Percentiles rank a stretch among this genome's conserved stretches.
phyloP scores from a whole-genome alignment of 2,888 invertebrate genomes.

The Luperina nickerlii region DNA sequence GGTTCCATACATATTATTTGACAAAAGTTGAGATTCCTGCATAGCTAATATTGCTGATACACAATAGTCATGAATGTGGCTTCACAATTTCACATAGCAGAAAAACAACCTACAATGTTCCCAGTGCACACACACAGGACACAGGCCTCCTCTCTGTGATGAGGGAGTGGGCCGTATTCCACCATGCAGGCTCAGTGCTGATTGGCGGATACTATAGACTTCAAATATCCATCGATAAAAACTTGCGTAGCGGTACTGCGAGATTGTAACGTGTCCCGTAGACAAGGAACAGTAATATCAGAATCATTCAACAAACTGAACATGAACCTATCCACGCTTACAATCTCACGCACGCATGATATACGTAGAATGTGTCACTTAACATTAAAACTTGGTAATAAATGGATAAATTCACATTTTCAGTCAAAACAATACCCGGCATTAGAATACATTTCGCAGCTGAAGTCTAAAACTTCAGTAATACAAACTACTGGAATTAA shows the following conservation, averaged over 20 bases:
- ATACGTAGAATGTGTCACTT: slow-evolving; percentile 35
- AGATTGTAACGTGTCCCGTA: slow-evolving; percentile 62
- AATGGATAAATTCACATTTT: slow-evolving; percentile 50
- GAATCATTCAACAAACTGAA: slow-evolving; percentile 46
- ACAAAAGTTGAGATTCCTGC: slow-evolving; percentile 39
- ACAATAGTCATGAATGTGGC: slow-evolving; percentile 20
- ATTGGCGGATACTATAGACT: not conserved
- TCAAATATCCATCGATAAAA: slow-evolving; percentile 30
- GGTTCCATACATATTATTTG: slow-evolving; percentile 45
- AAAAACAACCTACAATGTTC: no score
- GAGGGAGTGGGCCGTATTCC: not conserved
- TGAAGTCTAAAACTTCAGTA: slow-evolving; percentile 23
- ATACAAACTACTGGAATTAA: slow-evolving; percentile 30
- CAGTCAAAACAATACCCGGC: slow-evolving; percentile 26
- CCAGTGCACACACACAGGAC: no score
- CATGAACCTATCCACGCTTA: slow-evolving; percentile 8
- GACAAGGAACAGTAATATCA: slow-evolving; percentile 48
- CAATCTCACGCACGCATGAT: slow-evolving; percentile 36
- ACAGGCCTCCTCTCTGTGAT: not conserved
- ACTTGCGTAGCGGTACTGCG: slow-evolving; percentile 71
- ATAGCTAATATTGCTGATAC: slow-evolving; percentile 8
- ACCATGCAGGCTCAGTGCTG: not conserved
- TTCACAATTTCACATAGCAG: slow-evolving; percentile 11
- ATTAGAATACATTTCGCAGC: slow-evolving; percentile 34
- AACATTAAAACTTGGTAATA: slow-evolving; percentile 50